Base-by-base conservation (phyloP, 1,140 invertebrate genomes). In the Harpegnathos saltator region DNA sequence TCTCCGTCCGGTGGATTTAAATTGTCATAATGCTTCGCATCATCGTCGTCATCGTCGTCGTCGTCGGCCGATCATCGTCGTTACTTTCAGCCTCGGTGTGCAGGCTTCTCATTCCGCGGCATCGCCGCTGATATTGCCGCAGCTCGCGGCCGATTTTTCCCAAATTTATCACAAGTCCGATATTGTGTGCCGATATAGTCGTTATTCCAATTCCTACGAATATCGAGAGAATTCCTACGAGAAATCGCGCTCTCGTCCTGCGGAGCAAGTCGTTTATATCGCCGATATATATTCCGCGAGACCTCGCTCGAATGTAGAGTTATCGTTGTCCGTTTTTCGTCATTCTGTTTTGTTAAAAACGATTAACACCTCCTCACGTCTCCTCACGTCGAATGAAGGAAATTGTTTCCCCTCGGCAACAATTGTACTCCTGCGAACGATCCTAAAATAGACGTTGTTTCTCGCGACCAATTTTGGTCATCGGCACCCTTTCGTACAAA, bases 121-220 rank as follows among this genome's bases (percentile, higher is more conserved):
- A 3, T 58, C 24, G 65, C 5, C 24, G 44, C 22, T 0, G 50
- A 69, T 44, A 24, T 11, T 62, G 54, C 17, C n/a, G 75, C 69
- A 80, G 65, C 71, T 71, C 22, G 63, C 22, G 11, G n/a, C 17
- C 9, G 33, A 80, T 80, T 80, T 80, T 56, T n/a, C 65, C 65
- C 52, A n/a, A 68, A 80, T 52, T 59, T 80, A 69, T 17, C 11
- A n/a, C n/a, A 29, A 33, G 15, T 68, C 48, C 26, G 48, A 66
- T 17, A 19, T 58, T 48, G 7, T 15, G 15, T 38, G 65, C n/a
- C 29, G 29, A 1, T 33, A 56, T 38, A 26, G 66, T 56, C 19
- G 29, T 33, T 24, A 68, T 69, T 78, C 24, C n/a, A 58, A 29
- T 78, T 78, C 33, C 62, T 58, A 22, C 19, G 29, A 24, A 15